phyloP scores from a whole-genome alignment of 2,113 vertebrate genomes.

The Gyps fulvus region DNA sequence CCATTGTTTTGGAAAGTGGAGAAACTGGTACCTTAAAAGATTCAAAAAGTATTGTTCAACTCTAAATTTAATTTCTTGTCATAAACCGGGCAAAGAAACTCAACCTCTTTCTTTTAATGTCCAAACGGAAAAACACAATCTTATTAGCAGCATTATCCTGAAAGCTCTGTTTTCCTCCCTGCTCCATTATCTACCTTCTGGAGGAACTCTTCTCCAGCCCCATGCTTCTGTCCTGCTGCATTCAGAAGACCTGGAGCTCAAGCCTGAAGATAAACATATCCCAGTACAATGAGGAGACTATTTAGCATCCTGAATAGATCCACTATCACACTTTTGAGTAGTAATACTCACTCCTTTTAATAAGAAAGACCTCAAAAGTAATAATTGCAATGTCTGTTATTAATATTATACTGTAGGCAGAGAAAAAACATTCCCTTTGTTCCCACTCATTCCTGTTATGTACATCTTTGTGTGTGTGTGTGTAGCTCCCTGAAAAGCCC shows the following conservation, averaged over 20 bases:
- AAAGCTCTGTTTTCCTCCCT: slow-evolving; percentile 12
- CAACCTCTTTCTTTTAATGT: background rate
- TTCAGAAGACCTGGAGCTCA: background rate
- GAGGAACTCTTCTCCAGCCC: background rate
- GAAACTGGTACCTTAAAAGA: background rate
- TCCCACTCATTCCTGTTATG: background rate
- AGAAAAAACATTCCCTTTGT: slow-evolving; percentile 10
- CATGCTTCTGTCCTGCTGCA: background rate
- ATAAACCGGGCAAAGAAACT: background rate
- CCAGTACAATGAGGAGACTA: background rate
- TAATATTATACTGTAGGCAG: background rate
- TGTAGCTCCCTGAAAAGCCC: background rate
- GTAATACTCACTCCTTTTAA: background rate
- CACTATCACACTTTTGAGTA: background rate
- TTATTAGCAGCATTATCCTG: slow-evolving; percentile 25
- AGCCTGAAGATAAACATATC: background rate
- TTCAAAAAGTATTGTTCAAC: background rate
- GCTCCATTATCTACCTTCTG: slow-evolving; percentile 1
- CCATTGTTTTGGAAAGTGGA: background rate
- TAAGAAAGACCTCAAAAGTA: slow-evolving; percentile 5
- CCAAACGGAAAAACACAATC: background rate
- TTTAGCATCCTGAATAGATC: background rate
- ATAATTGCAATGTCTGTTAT: background rate
- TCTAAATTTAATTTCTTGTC: slow-evolving; percentile 22
- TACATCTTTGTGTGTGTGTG: background rate